A percentile compares a stretch with the other conserved stretches of the same genome.
Conservation (phyloP, 2,888 invertebrate species). For the Nebria salina region DNA sequence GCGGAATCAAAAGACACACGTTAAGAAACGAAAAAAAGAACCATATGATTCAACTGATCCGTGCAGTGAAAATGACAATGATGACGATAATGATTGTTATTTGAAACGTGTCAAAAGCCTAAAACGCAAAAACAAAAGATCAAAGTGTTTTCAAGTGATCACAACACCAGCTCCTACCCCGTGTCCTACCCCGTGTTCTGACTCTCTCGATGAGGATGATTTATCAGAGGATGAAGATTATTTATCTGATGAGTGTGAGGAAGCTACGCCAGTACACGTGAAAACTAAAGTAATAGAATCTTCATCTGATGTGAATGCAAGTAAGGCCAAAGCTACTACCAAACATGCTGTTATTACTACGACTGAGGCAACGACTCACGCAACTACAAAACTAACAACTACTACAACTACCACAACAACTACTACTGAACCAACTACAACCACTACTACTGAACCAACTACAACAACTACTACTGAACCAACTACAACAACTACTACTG, state of each 20-base stretch:
- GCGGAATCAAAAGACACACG: background rate
- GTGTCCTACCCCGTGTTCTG: background rate
- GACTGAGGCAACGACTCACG: background rate
- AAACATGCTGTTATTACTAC: too few species aligned
- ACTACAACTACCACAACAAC: slow-evolving; percentile 15
- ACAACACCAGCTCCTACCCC: background rate
- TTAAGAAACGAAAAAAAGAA: too few species aligned
- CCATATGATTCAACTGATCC: background rate
- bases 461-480: background rate
- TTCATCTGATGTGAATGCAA: background rate
- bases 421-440: background rate
- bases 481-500: background rate
- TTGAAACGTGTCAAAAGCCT: background rate
- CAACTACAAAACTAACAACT: background rate
- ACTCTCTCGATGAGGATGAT: background rate
- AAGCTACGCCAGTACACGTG: background rate
- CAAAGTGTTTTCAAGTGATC: background rate
- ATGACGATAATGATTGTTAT: background rate
- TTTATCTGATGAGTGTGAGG: slow-evolving; percentile 12
- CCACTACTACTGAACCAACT: background rate
- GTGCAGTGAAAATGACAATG: background rate
- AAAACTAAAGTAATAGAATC: background rate
- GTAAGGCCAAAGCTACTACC: background rate
- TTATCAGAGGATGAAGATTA: slow-evolving; percentile 29
- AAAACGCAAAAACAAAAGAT: slow-evolving; percentile 6